These are phyloP conservation scores for Poeciliopsis turrubarensis DNA, from an alignment of 2,113 vertebrate species.

Conservation along the genomic window DNA sequence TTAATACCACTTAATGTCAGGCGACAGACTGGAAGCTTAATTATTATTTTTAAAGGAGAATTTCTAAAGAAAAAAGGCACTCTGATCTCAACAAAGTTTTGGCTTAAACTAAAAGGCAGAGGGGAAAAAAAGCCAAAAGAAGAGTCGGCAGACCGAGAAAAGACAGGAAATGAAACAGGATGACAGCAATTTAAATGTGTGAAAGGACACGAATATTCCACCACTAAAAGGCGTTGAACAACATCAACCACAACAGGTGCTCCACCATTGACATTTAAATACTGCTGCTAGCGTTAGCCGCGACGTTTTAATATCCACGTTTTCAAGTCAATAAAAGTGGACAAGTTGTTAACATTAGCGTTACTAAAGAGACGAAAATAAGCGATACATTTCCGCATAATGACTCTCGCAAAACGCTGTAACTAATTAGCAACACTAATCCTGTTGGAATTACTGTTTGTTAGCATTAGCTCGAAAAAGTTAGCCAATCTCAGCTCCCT, in stretches of 20 bases:
- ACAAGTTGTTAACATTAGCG: neutral
- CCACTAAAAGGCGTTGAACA: too few species aligned
- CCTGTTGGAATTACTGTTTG: neutral
- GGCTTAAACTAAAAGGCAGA: neutral
- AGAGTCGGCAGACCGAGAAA: neutral
- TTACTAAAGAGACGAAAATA: neutral
- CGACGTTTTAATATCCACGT: neutral
- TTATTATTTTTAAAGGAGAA: too few species aligned
- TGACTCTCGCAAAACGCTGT: neutral
- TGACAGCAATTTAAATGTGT: neutral
- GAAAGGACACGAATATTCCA: neutral
- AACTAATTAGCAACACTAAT: slow-evolving; percentile 47
- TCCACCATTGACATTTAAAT: neutral
- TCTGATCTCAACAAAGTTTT: too few species aligned
- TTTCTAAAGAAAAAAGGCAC: too few species aligned
- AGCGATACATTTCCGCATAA: neutral
- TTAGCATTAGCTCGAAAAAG: slow-evolving; percentile 3
- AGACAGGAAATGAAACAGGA: neutral
- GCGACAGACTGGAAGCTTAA: too few species aligned
- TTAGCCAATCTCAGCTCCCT: slow-evolving; percentile 9
- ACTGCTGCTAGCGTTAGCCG: neutral
- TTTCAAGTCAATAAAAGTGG: neutral
- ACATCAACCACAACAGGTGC: neutral
- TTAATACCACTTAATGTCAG: too few species aligned
- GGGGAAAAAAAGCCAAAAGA: neutral